Evolutionary conservation across 2,797 vertebrate species (phyloP), one percentile per base, ranked within the genome.

Genomic region (Mionectes olivaceus): DNA sequence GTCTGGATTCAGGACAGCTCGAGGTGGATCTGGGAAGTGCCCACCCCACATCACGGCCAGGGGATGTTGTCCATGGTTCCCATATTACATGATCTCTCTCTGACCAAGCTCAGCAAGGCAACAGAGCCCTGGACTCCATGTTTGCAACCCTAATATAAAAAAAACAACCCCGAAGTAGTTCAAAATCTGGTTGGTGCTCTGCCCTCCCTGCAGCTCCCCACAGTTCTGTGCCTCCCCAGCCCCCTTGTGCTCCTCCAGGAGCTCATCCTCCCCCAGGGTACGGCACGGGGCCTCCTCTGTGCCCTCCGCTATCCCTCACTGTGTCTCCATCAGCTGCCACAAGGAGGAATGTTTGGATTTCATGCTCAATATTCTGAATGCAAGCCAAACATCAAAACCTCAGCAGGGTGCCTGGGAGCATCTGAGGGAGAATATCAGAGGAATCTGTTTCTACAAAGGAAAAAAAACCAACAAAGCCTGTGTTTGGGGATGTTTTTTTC

Each of bases 361-460:
- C 95, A 94, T 96, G 94, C 95, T 97, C 97, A 97, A 96, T 97
- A 97, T 97, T 97, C 96, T 47, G 90, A 79, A 96, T 96, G 96
- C 93, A 96, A 97, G 93, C 92, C 1, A 9, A 94, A 96, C 96
- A 97, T 97, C 96, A 96, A 97, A 97, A 97, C 94, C 96, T 93
- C 97, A 97, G 96, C 91, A 19, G 97, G 97, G 94, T 94, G 83
- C 95, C 93, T 69, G 93, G 73, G 76, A 93, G 90, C 96, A 93
- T 85, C 95, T 96, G 91, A 97, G 95, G 9, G 67, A 88, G 92
- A 74, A 65, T 94, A 95, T 96, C 93, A 70, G 83, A 96, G 96
- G 90, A 88, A 96, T 95, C 82, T 79, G 59, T 84, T 95, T 94
- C 86, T 90, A 90, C 80, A 84, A 93, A 82, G 90, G 69, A 49